Evolutionary conservation across 37 sponge, comb jelly and placozoan genomes (phyloP).

Genomic region (Chondrilla cf. caribensis): DNA sequence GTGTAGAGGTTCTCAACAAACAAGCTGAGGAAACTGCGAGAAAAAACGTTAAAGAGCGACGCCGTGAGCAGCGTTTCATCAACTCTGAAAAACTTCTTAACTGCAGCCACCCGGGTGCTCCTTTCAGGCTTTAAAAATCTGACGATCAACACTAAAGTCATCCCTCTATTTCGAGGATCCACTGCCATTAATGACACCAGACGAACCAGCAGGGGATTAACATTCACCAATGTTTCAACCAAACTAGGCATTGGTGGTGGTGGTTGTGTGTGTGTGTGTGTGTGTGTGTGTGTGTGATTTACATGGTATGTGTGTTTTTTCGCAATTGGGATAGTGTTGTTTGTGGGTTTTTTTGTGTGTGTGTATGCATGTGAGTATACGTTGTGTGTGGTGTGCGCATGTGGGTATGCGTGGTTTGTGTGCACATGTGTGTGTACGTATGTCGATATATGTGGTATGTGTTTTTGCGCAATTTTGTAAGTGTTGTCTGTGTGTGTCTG

Average conservation of each 20-base stretch:
- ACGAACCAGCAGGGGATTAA: no score
- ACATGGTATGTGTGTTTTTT: no score
- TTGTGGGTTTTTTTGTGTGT: neutral
- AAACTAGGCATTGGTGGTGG: no score
- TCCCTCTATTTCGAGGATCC: no score
- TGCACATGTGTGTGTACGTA: conserved; percentile 16
- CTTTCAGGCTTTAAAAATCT: no score
- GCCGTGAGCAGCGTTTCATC: neutral
- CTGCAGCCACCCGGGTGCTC: neutral
- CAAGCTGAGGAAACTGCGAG: neutral
- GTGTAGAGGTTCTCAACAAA: conserved; percentile 9
- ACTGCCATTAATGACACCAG: no score
- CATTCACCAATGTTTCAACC: no score
- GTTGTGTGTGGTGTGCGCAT: no score
- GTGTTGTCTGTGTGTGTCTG: no score
- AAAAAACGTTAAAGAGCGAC: neutral
- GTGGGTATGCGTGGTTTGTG: conserved; percentile 7
- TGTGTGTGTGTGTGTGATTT: no score
- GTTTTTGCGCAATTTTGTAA: neutral
- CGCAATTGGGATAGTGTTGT: no score
- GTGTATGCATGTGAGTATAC: conserved; percentile 7
- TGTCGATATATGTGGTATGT: conserved; percentile 12
- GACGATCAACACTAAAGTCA: neutral
- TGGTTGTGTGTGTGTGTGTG: conserved; percentile 1
- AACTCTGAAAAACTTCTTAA: neutral